Conservation (phyloP, 2,113 vertebrate genomes). For the Anolis sagrei region DNA sequence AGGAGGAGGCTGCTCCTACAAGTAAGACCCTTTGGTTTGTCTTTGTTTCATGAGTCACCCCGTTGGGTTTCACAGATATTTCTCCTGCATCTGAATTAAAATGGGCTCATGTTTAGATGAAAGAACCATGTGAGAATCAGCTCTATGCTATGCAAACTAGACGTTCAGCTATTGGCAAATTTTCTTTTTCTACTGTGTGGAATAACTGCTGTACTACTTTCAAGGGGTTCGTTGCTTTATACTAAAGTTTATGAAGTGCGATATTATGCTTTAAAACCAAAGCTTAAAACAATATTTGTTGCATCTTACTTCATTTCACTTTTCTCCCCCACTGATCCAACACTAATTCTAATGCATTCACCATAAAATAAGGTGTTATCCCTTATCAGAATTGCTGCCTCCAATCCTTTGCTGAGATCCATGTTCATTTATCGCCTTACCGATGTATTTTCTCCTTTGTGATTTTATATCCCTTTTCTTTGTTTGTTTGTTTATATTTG, state of each 20-base stretch:
- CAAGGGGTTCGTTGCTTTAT: background rate
- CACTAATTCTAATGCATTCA: background rate
- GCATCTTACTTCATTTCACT: background rate
- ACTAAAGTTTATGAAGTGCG: background rate
- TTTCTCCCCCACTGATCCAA: background rate
- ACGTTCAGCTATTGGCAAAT: too few species aligned
- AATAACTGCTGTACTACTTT: background rate
- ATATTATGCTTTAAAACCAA: too few species aligned
- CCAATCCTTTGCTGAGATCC: too few species aligned
- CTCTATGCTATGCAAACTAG: too few species aligned
- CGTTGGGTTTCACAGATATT: background rate
- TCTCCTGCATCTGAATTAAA: background rate
- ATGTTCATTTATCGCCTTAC: background rate
- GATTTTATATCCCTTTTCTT: background rate
- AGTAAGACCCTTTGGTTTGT: slow-evolving; percentile 62
- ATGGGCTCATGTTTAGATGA: background rate
- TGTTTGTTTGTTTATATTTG: background rate
- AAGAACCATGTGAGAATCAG: background rate
- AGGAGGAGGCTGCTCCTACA: slow-evolving; percentile 22
- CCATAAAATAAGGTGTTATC: background rate
- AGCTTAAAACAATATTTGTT: background rate
- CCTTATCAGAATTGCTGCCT: background rate
- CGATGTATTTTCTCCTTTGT: background rate
- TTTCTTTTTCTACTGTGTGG: too few species aligned
- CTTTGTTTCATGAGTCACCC: background rate